phyloP scores from a whole-genome alignment of 2,888 invertebrate genomes.

The Dendrolimus houi region DNA sequence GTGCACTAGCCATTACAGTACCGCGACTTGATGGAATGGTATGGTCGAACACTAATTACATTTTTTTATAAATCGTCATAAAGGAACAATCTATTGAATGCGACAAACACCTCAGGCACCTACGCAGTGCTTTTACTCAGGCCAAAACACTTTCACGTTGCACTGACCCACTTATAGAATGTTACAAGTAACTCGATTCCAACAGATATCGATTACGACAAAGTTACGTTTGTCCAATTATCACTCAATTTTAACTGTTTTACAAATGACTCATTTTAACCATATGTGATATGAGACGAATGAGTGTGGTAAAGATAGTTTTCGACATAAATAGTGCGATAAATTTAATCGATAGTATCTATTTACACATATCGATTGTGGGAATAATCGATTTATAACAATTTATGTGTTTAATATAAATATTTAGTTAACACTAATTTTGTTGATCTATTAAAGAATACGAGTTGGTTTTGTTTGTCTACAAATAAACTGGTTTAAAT shows the following conservation, averaged over 20 bases:
- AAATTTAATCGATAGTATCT: not conserved
- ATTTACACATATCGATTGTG: not conserved
- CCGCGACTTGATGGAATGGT: too few species aligned
- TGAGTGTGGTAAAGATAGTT: not conserved
- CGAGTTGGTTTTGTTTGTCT: too few species aligned
- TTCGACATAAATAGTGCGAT: not conserved
- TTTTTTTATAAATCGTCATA: not conserved
- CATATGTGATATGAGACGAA: not conserved
- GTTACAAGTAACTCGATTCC: not conserved
- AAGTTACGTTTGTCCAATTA: not conserved
- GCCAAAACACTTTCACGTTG: not conserved
- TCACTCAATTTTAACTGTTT: not conserved
- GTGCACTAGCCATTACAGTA: too few species aligned
- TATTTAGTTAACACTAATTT: not conserved
- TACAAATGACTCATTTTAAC: not conserved
- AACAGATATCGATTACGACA: not conserved
- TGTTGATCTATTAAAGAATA: too few species aligned
- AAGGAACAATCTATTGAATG: not conserved
- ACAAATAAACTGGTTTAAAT: too few species aligned
- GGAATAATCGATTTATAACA: not conserved
- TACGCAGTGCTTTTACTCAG: not conserved
- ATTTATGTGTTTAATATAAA: not conserved
- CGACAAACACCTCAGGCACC: not conserved
- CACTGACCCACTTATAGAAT: not conserved
- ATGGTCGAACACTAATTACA: not conserved